Base-by-base conservation (phyloP, 2,797 vertebrate species). In the Acrocephalus scirpaceus region DNA sequence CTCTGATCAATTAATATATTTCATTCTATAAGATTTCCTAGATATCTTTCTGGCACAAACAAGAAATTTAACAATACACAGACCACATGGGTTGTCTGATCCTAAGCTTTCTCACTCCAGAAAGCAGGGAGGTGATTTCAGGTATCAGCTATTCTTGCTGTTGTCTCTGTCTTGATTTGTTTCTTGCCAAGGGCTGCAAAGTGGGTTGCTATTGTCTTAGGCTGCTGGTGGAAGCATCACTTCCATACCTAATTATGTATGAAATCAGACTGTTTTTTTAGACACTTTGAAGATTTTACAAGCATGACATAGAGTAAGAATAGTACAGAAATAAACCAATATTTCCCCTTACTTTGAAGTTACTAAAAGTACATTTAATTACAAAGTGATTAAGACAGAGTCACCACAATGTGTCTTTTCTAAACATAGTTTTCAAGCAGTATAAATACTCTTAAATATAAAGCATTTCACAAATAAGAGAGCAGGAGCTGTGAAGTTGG, bases 231-330 rank as follows among this genome's bases (percentile, higher is more conserved):
- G 77, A 86, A 87, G 40, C 58, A 79, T 74, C 47, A 51, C 69
- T 85, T 94, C 86, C 84, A 56, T 60, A 84, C 73, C 67, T 88
- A 94, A 97, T 95, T 80, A 80, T 61, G 84, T 86, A 93, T 93
- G 47, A 95, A 97, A 93, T 95, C 85, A 94, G 67, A 47, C 56
- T 69, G 34, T 0, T 9, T 81, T 79, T 81, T 80, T 48, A 79
- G 91, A 78, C 11, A 57, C 89, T 97, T 97, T 94, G 95, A 97
- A 95, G 95, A 83, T 93, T 92, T 91, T 66, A 77, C 54, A 90
- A 75, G 47, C 78, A 44, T 95, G 78, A 91, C 78, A 79, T 45
- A 38, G 66, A 66, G 47, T 83, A 75, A 77, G 90, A 93, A 82
- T 82, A 86, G 64, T 34, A 75, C 0, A 7, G 85, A 81, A 95